phyloP scores from a whole-genome alignment of 2,888 invertebrate genomes.

The Rhamphomyia laevipes region DNA sequence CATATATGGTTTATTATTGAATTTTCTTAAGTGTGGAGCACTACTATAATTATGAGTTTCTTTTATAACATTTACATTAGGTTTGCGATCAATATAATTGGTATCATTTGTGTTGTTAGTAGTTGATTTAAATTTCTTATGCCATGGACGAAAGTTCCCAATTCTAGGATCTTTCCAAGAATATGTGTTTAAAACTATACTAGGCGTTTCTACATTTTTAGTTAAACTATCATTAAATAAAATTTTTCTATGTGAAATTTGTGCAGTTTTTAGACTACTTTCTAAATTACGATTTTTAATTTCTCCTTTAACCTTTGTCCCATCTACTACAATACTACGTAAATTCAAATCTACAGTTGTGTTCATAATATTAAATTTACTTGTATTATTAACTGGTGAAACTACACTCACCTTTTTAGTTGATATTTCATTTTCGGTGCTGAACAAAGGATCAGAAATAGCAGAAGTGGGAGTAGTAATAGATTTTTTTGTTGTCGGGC shows the following conservation, averaged over 20 bases:
- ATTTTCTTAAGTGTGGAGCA: too few relatives aligned
- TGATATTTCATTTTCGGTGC: constrained; percentile 15
- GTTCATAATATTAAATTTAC: constrained; percentile 3
- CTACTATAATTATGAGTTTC: too few relatives aligned
- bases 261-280: background rate
- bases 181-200: constrained; percentile 11
- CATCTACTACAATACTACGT: constrained; percentile 2
- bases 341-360: constrained; percentile 5
- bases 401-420: background rate
- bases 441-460: constrained; percentile 11
- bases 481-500: constrained; percentile 28
- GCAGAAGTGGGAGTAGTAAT: constrained; percentile 15
- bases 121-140: background rate
- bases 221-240: constrained; percentile 2
- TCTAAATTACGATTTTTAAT: background rate
- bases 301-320: background rate
- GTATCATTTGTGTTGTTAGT: background rate
- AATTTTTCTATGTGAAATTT: background rate
- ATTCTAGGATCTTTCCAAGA: constrained; percentile 14
- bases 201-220: constrained; percentile 2
- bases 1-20: too few relatives aligned
- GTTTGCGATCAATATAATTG: background rate
- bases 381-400: constrained; percentile 2
- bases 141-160: constrained; percentile 13
- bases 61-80: too few relatives aligned